A percentile compares a stretch with the other conserved stretches of the same genome.
These are phyloP conservation scores for Proterorhinus semilunaris DNA, from an alignment of 2,113 vertebrate genomes.

Conservation along the genomic window DNA sequence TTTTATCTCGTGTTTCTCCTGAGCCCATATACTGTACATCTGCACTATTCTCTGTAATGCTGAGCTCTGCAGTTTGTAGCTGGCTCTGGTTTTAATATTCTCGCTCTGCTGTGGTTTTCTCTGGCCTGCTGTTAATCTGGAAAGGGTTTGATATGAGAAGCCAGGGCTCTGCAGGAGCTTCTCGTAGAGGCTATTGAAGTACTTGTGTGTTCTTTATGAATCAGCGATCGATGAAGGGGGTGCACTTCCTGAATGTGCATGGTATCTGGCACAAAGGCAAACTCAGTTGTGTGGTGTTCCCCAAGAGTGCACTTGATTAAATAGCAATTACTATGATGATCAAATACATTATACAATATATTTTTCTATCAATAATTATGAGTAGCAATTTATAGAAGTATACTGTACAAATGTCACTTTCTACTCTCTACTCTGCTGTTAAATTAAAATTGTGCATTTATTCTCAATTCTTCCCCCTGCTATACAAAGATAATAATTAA, in stretches of 20 bases:
- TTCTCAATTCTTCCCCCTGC: constrained; percentile 14
- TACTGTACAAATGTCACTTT: too few species aligned
- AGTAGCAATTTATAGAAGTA: too few species aligned
- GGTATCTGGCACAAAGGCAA: constrained; percentile 9
- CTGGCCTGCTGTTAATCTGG: constrained; percentile 34
- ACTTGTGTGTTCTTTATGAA: constrained; percentile 47
- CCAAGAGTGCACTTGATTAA: background rate
- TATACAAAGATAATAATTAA: constrained; percentile 36
- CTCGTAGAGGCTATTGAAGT: constrained; percentile 29
- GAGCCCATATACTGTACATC: constrained; percentile 26
- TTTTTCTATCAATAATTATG: background rate
- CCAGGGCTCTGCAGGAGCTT: constrained; percentile 33
- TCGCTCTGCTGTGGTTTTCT: constrained; percentile 50
- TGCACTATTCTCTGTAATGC: constrained; percentile 19
- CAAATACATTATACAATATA: too few species aligned
- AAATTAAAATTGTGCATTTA: too few species aligned
- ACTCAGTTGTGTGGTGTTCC: constrained; percentile 2
- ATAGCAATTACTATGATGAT: too few species aligned
- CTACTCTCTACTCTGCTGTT: too few species aligned
- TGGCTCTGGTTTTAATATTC: constrained; percentile 51
- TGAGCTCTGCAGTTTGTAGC: constrained; percentile 30
- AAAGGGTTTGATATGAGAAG: constrained; percentile 51
- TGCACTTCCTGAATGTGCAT: constrained; percentile 35
- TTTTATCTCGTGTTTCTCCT: constrained; percentile 10
- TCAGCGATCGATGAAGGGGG: constrained; percentile 34